Percentiles rank a stretch among this genome's conserved stretches.
These are phyloP conservation scores for Holacanthus passer DNA, from an alignment of 2,113 vertebrate species.

Conservation along the genomic window DNA sequence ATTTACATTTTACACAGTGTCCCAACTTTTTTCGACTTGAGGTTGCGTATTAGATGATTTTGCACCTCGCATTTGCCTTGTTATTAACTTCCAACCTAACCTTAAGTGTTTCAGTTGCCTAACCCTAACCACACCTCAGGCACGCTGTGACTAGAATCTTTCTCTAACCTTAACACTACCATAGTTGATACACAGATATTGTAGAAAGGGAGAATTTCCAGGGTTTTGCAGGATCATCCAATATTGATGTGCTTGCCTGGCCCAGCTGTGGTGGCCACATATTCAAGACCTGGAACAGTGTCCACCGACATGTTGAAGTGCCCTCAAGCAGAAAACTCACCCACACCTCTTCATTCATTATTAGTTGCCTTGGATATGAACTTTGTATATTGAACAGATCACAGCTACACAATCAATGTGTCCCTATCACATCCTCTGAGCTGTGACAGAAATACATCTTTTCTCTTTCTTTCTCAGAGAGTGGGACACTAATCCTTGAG, in stretches of 20 bases:
- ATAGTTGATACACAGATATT: background rate
- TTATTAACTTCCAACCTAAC: no score
- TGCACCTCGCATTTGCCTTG: background rate
- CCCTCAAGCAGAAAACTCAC: background rate
- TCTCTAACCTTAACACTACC: background rate
- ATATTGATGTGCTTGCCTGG: background rate
- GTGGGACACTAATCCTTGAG: background rate
- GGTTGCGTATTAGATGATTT: background rate
- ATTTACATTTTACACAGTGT: no score
- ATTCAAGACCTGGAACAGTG: background rate
- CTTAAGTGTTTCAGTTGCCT: background rate
- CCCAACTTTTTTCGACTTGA: no score
- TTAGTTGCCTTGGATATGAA: background rate
- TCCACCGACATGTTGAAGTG: background rate
- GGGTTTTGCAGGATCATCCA: background rate
- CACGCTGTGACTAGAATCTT: background rate
- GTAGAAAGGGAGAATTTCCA: background rate
- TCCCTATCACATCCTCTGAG: background rate
- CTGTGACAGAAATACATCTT: background rate
- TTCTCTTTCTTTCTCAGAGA: background rate
- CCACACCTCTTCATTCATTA: background rate
- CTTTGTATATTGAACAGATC: background rate
- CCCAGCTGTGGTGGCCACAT: background rate
- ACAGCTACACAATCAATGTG: background rate
- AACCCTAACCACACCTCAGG: background rate